phyloP scores from a whole-genome alignment of 2,888 invertebrate species.

The Chorisops tibialis region DNA sequence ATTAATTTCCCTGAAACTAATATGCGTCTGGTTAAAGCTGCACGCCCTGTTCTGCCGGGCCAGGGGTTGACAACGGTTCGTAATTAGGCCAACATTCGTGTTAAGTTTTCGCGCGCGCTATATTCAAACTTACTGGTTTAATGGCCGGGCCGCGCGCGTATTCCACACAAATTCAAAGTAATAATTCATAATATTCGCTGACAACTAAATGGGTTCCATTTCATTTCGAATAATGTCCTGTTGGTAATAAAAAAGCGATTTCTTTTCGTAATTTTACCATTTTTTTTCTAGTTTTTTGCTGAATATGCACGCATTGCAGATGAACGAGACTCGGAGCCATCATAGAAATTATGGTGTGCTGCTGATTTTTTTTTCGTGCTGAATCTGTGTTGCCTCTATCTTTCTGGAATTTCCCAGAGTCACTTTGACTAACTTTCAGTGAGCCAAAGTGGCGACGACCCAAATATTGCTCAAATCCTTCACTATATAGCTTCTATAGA shows the following conservation, averaged over 20 bases:
- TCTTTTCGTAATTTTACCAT: too few species aligned
- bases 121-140: conserved; percentile 5
- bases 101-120: conserved; percentile 16
- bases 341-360: too few species aligned
- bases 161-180: neutral
- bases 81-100: conserved; percentile 23
- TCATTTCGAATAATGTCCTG: conserved; percentile 17
- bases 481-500: too few species aligned
- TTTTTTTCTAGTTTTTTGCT: too few species aligned
- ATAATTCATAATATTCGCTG: conserved; percentile 21
- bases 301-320: too few species aligned
- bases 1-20: too few species aligned
- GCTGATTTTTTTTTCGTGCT: too few species aligned
- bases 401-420: conserved; percentile 4
- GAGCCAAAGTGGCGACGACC: conserved; percentile 23
- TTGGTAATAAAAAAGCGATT: conserved; percentile 14
- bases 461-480: conserved; percentile 15
- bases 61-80: conserved; percentile 6
- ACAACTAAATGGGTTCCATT: conserved; percentile 20
- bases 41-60: too few species aligned
- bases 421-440: conserved; percentile 9
- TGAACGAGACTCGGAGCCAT: too few species aligned
- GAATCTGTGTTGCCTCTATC: too few species aligned
- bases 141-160: neutral
- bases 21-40: too few species aligned